phyloP scores from a whole-genome alignment of 2,797 vertebrate species.

The Neomorphus geoffroyi region DNA sequence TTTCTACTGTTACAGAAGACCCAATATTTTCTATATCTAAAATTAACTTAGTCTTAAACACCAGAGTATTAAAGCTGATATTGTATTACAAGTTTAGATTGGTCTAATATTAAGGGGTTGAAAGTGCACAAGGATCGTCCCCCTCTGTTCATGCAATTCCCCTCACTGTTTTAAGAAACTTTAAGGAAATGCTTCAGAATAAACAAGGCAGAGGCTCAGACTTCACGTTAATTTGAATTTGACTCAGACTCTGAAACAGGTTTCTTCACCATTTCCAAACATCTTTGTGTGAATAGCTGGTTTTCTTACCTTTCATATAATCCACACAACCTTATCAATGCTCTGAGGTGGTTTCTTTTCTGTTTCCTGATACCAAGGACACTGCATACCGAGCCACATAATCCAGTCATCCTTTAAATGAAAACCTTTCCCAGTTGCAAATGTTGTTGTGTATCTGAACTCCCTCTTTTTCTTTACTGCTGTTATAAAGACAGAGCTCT shows the following conservation, averaged over 20 bases:
- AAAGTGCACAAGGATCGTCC: neutral
- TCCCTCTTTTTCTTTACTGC: neutral
- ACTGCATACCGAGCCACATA: neutral
- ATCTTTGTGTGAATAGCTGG: neutral
- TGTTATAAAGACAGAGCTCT: neutral
- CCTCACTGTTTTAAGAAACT: neutral
- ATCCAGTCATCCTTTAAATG: neutral
- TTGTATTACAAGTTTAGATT: neutral
- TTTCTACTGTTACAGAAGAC: neutral
- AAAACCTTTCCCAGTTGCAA: neutral
- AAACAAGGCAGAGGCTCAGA: neutral
- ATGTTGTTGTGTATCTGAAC: neutral
- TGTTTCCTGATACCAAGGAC: neutral
- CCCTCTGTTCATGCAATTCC: neutral
- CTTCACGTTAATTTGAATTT: neutral
- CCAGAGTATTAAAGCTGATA: neutral
- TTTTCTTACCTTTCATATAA: neutral
- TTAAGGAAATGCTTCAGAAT: neutral
- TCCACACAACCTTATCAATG: neutral
- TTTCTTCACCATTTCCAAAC: neutral
- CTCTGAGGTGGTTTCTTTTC: neutral
- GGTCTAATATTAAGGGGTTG: neutral
- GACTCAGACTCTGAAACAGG: neutral
- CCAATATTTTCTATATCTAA: neutral
- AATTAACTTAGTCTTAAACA: neutral